These are phyloP conservation scores for Bombylius discolor DNA, from an alignment of 2,888 invertebrate species.

Conservation along the genomic window DNA sequence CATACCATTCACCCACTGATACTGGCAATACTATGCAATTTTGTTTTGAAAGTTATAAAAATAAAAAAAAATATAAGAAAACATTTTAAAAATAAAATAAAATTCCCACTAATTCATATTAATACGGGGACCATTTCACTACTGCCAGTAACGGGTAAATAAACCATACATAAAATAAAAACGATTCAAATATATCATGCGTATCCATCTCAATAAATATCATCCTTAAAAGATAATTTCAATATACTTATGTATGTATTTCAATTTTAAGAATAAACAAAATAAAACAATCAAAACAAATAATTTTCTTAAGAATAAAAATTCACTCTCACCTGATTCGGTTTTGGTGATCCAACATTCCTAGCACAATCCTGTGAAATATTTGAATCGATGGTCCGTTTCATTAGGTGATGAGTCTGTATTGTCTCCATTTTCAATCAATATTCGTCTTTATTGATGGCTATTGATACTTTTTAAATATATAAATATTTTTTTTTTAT, in stretches of 20 bases:
- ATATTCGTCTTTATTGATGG: background rate
- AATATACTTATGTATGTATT: no score
- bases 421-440: conserved; percentile 2
- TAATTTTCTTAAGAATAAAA: background rate
- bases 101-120: background rate
- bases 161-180: no score
- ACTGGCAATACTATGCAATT: background rate
- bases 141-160: background rate
- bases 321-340: conserved; percentile 11
- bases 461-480: background rate
- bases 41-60: background rate
- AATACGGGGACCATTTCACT: background rate
- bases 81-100: background rate
- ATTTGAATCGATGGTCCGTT: conserved; percentile 13
- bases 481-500: background rate
- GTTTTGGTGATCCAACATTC: conserved; percentile 11
- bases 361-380: conserved; percentile 8
- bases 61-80: no score
- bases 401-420: conserved; percentile 13
- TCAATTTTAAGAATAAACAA: no score
- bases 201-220: no score
- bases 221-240: no score
- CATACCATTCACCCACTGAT: no score
- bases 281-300: no score
- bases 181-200: no score